phyloP scores from a whole-genome alignment of 2,888 invertebrate species.

The Epirrhoe alternata region DNA sequence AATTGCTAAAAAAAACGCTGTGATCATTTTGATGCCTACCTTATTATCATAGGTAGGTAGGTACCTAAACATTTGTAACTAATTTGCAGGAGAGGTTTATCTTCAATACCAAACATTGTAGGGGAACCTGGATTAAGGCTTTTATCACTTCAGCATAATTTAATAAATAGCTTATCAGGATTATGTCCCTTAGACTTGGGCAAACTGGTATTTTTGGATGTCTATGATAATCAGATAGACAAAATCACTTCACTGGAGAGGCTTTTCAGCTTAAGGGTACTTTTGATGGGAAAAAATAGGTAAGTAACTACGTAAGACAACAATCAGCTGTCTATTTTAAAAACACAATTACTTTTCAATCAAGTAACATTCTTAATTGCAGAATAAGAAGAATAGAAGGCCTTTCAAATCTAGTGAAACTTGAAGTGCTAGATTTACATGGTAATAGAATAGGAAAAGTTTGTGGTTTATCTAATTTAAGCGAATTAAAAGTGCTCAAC shows the following conservation, averaged over 20 bases:
- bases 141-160: conserved; percentile 96
- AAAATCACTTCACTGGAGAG: conserved; percentile 91
- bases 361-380: conserved; percentile 50
- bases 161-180: conserved; percentile 90
- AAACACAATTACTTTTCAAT: background rate
- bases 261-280: conserved; percentile 91
- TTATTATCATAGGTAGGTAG: background rate
- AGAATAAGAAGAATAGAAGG: conserved; percentile 93
- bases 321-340: background rate
- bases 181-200: conserved; percentile 84
- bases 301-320: background rate
- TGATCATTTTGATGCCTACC: too few relatives aligned
- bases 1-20: background rate
- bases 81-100: conserved; percentile 88
- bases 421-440: conserved; percentile 96
- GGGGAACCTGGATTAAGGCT: conserved; percentile 92
- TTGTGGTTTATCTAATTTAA: conserved; percentile 87
- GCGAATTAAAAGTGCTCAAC: conserved; percentile 94
- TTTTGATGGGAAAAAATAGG: conserved; percentile 97
- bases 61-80: background rate
- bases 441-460: conserved; percentile 94
- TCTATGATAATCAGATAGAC: conserved; percentile 97
- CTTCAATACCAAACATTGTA: conserved; percentile 92
- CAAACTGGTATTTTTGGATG: conserved; percentile 95
- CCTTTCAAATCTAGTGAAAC: conserved; percentile 88